phyloP scores from a whole-genome alignment of 2,797 vertebrate species.

The Prionace glauca region DNA sequence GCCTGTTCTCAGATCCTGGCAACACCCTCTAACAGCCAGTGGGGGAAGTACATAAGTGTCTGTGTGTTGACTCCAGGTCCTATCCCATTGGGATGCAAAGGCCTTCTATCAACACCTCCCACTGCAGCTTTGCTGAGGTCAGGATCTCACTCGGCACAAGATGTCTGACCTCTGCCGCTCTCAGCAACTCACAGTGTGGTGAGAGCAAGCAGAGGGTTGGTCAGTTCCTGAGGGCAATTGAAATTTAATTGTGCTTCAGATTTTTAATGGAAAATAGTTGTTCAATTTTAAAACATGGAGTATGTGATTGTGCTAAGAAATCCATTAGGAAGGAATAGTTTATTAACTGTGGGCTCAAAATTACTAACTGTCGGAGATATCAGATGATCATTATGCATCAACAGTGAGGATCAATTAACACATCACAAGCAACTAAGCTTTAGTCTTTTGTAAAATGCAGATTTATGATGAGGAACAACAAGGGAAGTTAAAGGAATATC shows the following conservation, averaged over 20 bases:
- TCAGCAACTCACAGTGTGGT: neutral
- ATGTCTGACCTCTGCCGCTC: neutral
- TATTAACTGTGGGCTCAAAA: neutral
- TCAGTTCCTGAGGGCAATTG: neutral
- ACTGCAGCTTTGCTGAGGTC: neutral
- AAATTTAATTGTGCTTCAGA: constrained; percentile 3
- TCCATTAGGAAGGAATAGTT: neutral
- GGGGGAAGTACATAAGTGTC: neutral
- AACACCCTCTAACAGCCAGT: neutral
- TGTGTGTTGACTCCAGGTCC: neutral
- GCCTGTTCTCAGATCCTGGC: neutral
- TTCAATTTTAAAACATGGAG: neutral
- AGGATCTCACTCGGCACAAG: neutral
- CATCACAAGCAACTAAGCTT: neutral
- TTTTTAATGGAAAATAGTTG: neutral
- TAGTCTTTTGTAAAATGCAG: neutral
- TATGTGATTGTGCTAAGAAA: neutral
- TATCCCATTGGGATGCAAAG: neutral
- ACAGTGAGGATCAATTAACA: neutral
- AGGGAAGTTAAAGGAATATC: neutral
- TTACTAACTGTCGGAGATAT: neutral
- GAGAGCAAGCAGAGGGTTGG: neutral
- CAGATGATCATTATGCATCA: neutral
- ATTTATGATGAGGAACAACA: neutral
- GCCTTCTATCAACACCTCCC: neutral